Base-by-base conservation (phyloP, 2,797 vertebrate species). In the Cossypha dichroa region DNA sequence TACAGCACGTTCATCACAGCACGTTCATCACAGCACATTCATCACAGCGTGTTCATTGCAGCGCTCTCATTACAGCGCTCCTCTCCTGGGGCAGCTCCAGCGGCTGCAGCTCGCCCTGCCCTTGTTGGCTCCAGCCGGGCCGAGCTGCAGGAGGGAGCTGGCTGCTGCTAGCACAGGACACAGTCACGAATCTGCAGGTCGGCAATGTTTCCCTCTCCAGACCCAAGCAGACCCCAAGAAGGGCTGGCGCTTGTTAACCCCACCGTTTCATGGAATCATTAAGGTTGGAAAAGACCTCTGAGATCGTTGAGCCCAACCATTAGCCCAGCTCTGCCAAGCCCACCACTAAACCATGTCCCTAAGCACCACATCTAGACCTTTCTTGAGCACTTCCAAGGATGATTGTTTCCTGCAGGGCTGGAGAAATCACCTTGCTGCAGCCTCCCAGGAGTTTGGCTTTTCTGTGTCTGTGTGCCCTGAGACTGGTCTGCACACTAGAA, bases 11-110 rank as follows among this genome's bases (percentile, higher is more conserved):
- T 43, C 41, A 43, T 19, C 8, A 3, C 41, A 43, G 18, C 9
- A 5, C 5, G 41, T 43, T 43, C 41, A 43, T 19, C 8, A 3
- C 41, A 43, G 9, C 4, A 4, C 4, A 18, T 19, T 43, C 41
- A 19, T 43, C 9, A 2, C 18, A 43, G 41, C 3, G 19, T 5
- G 18, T 43, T 43, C 41, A 20, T 20, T 20, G 3, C 41, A 43
- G 41, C 18, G 38, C 38, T 38, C 15, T 43, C 41, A 43, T 19
- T 19, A 19, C 41, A 43, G 15, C 29, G 14, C 19, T 38, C n/a
- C 1, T 10, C 48, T 79, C 46, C 77, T n/a, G 4, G 2, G 0
- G 28, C 51, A 8, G 52, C 34, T 56, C 54, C 7, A 0, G 1
- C 0, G 59, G 62, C 54, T 1, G 6, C 5, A 38, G 59, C 67